These are phyloP conservation scores for Hypercompe scribonia DNA, from an alignment of 2,888 invertebrate species.

Conservation along the genomic window DNA sequence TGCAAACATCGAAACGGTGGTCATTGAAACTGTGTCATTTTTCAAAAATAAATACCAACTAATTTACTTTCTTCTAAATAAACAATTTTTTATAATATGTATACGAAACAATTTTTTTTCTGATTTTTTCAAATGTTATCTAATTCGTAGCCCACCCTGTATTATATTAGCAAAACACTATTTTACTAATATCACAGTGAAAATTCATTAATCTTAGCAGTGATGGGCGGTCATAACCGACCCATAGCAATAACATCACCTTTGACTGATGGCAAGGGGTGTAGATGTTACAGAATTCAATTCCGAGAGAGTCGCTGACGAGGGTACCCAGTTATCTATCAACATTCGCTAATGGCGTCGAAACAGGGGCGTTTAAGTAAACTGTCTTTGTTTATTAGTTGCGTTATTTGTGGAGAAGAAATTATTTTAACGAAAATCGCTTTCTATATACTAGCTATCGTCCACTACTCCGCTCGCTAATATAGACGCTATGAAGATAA, in stretches of 20 bases:
- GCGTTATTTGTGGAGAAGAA: not conserved
- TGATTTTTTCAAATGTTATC: too few species aligned
- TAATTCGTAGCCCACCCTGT: too few species aligned
- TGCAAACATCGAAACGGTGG: too few species aligned
- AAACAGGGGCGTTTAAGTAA: conserved; percentile 38
- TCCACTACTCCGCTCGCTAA: too few species aligned
- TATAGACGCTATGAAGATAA: too few species aligned
- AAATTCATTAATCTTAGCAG: conserved; percentile 47
- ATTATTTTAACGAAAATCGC: not conserved
- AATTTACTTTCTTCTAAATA: too few species aligned
- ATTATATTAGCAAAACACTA: not conserved
- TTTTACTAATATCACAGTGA: conserved; percentile 18
- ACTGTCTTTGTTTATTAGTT: conserved; percentile 37
- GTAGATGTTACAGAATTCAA: conserved; percentile 51
- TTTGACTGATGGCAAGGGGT: conserved; percentile 49
- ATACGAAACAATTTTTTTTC: too few species aligned
- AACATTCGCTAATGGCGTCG: conserved; percentile 48
- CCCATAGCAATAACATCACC: conserved; percentile 48
- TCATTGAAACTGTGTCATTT: too few species aligned
- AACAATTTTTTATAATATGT: too few species aligned
- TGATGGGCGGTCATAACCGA: conserved; percentile 46
- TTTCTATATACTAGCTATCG: not conserved
- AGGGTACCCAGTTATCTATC: conserved; percentile 53
- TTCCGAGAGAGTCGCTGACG: conserved; percentile 49
- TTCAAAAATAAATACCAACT: too few species aligned